phyloP scores from a whole-genome alignment of 2,888 invertebrate species.

The Coelinius sp. region DNA sequence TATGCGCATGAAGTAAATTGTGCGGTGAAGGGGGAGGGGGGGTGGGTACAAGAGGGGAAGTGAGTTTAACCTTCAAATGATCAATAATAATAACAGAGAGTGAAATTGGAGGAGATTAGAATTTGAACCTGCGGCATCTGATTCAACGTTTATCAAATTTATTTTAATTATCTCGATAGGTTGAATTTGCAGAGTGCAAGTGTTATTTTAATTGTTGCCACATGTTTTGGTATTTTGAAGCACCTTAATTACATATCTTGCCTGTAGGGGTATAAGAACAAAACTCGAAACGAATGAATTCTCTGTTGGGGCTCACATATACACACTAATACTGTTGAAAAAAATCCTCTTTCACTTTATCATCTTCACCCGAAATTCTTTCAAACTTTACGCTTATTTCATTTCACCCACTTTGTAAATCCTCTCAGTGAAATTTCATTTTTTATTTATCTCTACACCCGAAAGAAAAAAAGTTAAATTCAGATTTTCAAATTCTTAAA shows the following conservation, averaged over 20 bases:
- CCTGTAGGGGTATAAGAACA: conserved; percentile 27
- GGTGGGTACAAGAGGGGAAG: conserved; percentile 33
- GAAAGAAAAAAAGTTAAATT: too few species aligned
- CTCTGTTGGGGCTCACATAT: conserved; percentile 25
- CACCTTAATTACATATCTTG: conserved; percentile 59
- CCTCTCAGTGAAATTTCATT: not conserved
- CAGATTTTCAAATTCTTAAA: too few species aligned
- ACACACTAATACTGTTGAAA: not conserved
- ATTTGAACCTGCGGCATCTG: not conserved
- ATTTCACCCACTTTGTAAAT: conserved; percentile 15
- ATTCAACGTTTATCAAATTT: not conserved
- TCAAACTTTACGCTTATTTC: conserved; percentile 25
- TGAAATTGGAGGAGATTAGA: not conserved
- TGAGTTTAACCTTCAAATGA: not conserved
- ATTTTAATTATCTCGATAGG: not conserved
- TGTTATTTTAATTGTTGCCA: conserved; percentile 64
- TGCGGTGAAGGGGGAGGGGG: conserved; percentile 17
- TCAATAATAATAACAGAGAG: not conserved
- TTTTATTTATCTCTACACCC: not conserved
- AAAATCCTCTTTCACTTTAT: conserved; percentile 20
- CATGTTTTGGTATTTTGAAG: conserved; percentile 45
- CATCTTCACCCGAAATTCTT: conserved; percentile 6
- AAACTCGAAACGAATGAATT: conserved; percentile 35
- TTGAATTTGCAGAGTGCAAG: conserved; percentile 35
- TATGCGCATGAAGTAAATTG: conserved; percentile 20